phyloP scores from a whole-genome alignment of 2,113 vertebrate species.

The Myanophis thanlyinensis region DNA sequence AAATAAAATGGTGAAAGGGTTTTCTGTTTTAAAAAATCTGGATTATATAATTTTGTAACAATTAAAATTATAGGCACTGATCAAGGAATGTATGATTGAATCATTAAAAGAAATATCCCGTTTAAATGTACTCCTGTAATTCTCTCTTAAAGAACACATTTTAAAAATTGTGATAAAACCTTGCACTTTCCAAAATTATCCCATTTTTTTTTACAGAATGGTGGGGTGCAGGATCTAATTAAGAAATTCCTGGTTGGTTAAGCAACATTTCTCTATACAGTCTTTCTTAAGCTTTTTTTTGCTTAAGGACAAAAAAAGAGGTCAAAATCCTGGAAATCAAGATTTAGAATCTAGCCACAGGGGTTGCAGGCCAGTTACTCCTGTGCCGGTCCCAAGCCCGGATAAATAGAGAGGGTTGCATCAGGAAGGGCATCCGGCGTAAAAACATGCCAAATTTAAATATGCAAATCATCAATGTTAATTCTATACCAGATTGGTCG shows the following conservation, averaged over 20 bases:
- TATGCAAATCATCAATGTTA: too few species aligned
- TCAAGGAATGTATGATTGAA: not conserved
- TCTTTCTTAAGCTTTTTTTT: not conserved
- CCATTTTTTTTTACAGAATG: not conserved
- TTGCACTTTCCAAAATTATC: not conserved
- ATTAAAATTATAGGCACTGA: not conserved
- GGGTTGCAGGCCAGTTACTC: too few species aligned
- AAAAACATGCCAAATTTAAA: too few species aligned
- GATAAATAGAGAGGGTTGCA: too few species aligned
- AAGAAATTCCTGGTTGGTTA: not conserved
- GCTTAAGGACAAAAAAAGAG: not conserved
- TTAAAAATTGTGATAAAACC: not conserved
- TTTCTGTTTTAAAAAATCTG: not conserved
- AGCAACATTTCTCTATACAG: not conserved
- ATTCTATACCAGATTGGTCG: too few species aligned
- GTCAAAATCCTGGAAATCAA: not conserved
- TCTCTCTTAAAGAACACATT: not conserved
- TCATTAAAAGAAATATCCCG: not conserved
- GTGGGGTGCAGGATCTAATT: not conserved
- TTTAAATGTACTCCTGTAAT: not conserved
- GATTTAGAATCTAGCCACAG: too few species aligned
- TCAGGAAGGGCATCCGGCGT: too few species aligned
- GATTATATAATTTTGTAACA: not conserved
- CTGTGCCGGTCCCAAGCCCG: too few species aligned
- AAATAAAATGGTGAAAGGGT: not conserved